Evolutionary conservation across 2,797 vertebrate genomes (phyloP).

Genomic region (Toxotes lorentzi): DNA sequence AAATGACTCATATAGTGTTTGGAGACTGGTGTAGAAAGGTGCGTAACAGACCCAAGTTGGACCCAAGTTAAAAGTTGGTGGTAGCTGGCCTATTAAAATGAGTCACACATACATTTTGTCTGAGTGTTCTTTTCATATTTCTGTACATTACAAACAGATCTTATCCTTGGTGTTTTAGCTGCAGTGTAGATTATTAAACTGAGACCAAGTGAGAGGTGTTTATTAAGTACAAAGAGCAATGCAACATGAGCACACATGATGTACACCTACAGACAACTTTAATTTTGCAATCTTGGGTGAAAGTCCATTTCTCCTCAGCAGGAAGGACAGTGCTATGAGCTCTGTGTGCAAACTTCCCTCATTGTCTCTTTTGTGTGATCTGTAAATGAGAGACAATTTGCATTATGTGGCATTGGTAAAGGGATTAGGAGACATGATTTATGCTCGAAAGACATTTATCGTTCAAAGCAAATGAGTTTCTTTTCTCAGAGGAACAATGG

Average conservation of each 20-base stretch:
- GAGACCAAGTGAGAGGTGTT: constrained; percentile 17
- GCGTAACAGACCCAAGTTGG: constrained; percentile 57
- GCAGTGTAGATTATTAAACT: neutral
- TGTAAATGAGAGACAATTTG: constrained; percentile 85
- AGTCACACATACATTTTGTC: constrained; percentile 13
- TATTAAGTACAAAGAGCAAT: constrained; percentile 28
- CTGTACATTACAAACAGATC: constrained; percentile 6
- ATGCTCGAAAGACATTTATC: constrained; percentile 87
- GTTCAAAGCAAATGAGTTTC: constrained; percentile 88
- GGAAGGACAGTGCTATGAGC: constrained; percentile 52
- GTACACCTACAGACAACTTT: constrained; percentile 38
- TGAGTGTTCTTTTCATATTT: constrained; percentile 31
- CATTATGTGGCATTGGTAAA: constrained; percentile 86
- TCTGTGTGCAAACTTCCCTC: constrained; percentile 63
- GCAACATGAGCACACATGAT: constrained; percentile 39
- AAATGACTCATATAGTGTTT: constrained; percentile 72
- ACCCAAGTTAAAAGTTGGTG: constrained; percentile 50
- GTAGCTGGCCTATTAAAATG: constrained; percentile 52
- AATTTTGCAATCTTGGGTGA: constrained; percentile 59
- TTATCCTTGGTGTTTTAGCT: neutral
- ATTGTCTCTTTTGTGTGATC: constrained; percentile 83
- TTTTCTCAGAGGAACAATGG: constrained; percentile 85
- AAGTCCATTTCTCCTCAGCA: constrained; percentile 48
- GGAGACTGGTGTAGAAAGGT: constrained; percentile 70
- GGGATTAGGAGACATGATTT: constrained; percentile 87